Base-by-base conservation (phyloP, 2,888 invertebrate genomes). In the Nyleta sp. region DNA sequence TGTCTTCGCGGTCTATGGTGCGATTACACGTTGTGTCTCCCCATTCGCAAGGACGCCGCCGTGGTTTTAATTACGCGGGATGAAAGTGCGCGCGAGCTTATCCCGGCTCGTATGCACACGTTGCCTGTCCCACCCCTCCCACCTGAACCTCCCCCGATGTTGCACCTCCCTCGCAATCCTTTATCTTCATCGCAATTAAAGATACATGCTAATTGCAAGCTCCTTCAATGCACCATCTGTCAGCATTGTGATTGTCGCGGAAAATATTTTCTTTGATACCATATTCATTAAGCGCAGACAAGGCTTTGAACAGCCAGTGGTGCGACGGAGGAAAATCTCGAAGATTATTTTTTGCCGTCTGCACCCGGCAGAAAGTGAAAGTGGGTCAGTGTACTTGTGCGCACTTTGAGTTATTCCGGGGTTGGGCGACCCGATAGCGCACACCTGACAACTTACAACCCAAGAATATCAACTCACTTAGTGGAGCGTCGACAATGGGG, bases 21-120 rank as follows among this genome's bases (percentile, higher is more conserved):
- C 83, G 80, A 85, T 87, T 85, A 85, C 55, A 46, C 67, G 57
- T 79, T 62, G 65, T 82, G 75, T 78, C 81, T 75, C 82, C 73
- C 74, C 48, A 62, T 62, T 55, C 35, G 64, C 84, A 85, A 86
- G 84, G 82, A 86, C 81, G 85, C 84, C 82, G 83, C 86, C 85
- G 86, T 86, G 87, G 84, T 89, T 89, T 89, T 90, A 90, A 90
- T 90, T 90, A 89, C 89, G 81, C 84, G 80, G 86, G 87, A 88
- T 89, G 87, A 89, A 89, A 89, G 87, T 88, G 86, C 86, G 84
- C 73, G 83, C 79, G 81, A 78, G 81, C 64, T 80, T 74, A 73
- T 77, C 75, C 80, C 81, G 57, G 71, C 72, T 80, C 59, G 67
- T 70, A 72, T 76, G 72, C 70, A 67, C 80, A 55, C 57, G 67